A percentile compares a stretch with the other conserved stretches of the same genome.
Conservation (phyloP, 2,888 invertebrate species). For the Trimorus sp. region DNA sequence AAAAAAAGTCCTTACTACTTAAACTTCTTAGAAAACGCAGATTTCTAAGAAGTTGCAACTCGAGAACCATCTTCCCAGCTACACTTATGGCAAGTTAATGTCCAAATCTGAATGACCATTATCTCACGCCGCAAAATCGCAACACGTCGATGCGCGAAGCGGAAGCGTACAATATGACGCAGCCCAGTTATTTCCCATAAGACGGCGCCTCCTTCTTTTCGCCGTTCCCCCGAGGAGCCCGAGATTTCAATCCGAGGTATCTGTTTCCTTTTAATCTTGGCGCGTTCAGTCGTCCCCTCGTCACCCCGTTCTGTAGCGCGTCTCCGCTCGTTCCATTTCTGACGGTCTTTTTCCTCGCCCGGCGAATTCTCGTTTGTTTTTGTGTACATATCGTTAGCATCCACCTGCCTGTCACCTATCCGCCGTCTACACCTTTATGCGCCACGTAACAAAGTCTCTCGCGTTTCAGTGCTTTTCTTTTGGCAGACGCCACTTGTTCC, state of each 20-base stretch:
- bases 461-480: constrained; percentile 51
- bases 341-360: constrained; percentile 61
- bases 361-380: constrained; percentile 68
- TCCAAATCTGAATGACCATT: background rate
- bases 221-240: constrained; percentile 33
- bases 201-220: constrained; percentile 50
- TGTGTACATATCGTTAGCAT: constrained; percentile 76
- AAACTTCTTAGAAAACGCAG: too few species aligned
- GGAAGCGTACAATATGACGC: constrained; percentile 39
- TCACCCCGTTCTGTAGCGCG: constrained; percentile 24
- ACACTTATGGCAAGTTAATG: too few species aligned
- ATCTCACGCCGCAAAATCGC: background rate
- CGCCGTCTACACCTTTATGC: constrained; percentile 64
- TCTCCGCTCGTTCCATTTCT: constrained; percentile 55
- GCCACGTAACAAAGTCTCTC: constrained; percentile 61
- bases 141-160: constrained; percentile 33
- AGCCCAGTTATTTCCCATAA: constrained; percentile 55
- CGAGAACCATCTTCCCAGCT: too few species aligned
- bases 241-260: constrained; percentile 66
- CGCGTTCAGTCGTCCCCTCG: constrained; percentile 17
- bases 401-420: constrained; percentile 69
- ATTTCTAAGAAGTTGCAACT: too few species aligned
- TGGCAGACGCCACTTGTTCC: constrained; percentile 57
- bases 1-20: too few species aligned
- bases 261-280: constrained; percentile 53